A percentile compares a stretch with the other conserved stretches of the same genome.
Conservation (phyloP, 2,797 vertebrate genomes). For the Pteropus rufus region DNA sequence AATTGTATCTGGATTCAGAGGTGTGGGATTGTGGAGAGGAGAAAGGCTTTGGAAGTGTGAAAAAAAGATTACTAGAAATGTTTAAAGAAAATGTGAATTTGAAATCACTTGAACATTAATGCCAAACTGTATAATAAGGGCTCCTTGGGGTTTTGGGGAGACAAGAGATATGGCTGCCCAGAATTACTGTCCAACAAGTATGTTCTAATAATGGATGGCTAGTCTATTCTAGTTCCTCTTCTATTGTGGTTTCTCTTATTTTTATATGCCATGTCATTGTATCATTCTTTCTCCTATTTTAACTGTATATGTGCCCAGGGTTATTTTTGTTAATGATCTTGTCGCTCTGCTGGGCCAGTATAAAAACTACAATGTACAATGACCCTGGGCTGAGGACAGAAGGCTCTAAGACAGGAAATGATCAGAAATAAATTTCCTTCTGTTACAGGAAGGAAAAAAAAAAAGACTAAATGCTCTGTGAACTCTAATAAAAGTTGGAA, state of each 20-base stretch:
- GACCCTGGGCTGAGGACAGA: neutral
- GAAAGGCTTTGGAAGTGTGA: neutral
- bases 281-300: neutral
- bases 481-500: neutral
- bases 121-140: neutral
- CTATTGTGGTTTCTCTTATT: neutral
- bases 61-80: slow-evolving; percentile 49
- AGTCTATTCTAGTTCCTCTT: neutral
- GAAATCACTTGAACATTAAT: slow-evolving; percentile 13
- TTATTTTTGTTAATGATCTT: neutral
- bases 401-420: neutral
- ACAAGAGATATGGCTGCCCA: too few species aligned
- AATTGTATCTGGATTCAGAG: neutral
- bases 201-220: neutral
- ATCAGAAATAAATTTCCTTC: neutral
- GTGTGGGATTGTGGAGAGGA: neutral
- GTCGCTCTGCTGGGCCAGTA: neutral
- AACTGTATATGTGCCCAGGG: neutral
- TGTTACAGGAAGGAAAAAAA: neutral
- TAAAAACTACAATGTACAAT: neutral
- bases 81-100: slow-evolving; percentile 63
- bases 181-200: neutral
- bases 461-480: neutral
- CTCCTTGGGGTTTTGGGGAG: neutral
- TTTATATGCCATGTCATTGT: neutral